phyloP scores from a whole-genome alignment of 2,113 vertebrate species.

The Rhabdomys dilectus region DNA sequence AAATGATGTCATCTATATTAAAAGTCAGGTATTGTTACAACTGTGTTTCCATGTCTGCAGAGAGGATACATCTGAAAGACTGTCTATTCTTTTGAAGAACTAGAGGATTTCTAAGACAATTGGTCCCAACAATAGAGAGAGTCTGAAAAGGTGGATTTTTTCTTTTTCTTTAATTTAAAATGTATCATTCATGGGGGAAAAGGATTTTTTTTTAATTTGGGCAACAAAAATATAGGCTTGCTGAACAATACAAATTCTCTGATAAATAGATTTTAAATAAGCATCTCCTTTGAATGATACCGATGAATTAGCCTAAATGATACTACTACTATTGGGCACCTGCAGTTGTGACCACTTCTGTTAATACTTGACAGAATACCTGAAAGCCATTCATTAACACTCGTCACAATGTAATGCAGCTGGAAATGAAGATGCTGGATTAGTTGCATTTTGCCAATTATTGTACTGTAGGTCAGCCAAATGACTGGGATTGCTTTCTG shows the following conservation, averaged over 20 bases:
- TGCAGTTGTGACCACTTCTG: not conserved
- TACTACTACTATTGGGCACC: not conserved
- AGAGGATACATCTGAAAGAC: slow-evolving; percentile 2
- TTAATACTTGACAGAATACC: not conserved
- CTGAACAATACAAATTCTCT: not conserved
- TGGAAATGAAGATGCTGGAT: not conserved
- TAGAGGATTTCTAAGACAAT: slow-evolving; percentile 35
- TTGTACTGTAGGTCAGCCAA: not conserved
- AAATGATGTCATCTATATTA: slow-evolving; percentile 50
- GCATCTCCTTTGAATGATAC: not conserved
- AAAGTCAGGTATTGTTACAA: slow-evolving; percentile 37
- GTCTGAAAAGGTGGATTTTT: slow-evolving; percentile 40
- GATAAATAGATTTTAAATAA: not conserved
- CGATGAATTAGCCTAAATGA: not conserved
- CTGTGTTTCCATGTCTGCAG: not conserved
- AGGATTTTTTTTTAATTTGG: not conserved
- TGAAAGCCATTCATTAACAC: not conserved
- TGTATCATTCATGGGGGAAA: not conserved
- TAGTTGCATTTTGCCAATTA: not conserved
- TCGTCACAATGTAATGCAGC: not conserved
- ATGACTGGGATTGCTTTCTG: not conserved
- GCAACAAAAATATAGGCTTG: not conserved
- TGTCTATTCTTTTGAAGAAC: slow-evolving; percentile 58
- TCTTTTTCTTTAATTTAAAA: not conserved
- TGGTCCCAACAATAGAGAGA: not conserved